phyloP scores from a whole-genome alignment of 2,113 vertebrate species.

The Gallinago paraguaiae region DNA sequence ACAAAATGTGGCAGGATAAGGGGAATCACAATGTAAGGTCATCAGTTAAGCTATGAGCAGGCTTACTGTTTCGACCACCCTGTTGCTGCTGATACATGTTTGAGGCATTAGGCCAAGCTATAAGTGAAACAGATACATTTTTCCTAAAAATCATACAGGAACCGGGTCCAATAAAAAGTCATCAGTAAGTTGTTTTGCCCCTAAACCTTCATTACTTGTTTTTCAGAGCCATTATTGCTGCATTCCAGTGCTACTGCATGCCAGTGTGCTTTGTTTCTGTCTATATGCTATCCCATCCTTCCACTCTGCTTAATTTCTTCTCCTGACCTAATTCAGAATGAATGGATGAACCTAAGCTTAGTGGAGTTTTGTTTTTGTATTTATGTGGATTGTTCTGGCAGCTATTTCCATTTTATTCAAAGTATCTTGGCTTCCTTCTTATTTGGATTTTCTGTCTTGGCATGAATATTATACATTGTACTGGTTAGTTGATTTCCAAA shows the following conservation, averaged over 20 bases:
- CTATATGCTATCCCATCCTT: background rate
- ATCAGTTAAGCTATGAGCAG: background rate
- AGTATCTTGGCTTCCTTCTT: constrained; percentile 58
- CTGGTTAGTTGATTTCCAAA: constrained; percentile 59
- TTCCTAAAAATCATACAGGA: background rate
- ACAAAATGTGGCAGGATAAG: background rate
- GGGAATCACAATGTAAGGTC: background rate
- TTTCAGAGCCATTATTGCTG: background rate
- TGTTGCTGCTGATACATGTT: background rate
- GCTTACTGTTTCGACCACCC: background rate
- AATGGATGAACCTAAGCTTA: constrained; percentile 52
- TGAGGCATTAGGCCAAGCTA: background rate
- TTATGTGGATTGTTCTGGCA: constrained; percentile 62
- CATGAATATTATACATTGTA: constrained; percentile 28
- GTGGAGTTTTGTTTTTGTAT: constrained; percentile 35
- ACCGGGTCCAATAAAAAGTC: background rate
- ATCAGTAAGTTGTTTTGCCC: background rate
- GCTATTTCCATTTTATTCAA: constrained; percentile 24
- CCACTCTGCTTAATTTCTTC: constrained; percentile 4
- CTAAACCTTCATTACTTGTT: background rate
- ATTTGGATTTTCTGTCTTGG: constrained; percentile 62
- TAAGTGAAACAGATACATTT: background rate
- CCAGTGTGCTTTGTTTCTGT: background rate
- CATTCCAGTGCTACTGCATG: background rate
- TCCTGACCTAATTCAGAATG: constrained; percentile 41